These are phyloP conservation scores for Cantharis rufa DNA, from an alignment of 2,888 invertebrate species.

Conservation along the genomic window DNA sequence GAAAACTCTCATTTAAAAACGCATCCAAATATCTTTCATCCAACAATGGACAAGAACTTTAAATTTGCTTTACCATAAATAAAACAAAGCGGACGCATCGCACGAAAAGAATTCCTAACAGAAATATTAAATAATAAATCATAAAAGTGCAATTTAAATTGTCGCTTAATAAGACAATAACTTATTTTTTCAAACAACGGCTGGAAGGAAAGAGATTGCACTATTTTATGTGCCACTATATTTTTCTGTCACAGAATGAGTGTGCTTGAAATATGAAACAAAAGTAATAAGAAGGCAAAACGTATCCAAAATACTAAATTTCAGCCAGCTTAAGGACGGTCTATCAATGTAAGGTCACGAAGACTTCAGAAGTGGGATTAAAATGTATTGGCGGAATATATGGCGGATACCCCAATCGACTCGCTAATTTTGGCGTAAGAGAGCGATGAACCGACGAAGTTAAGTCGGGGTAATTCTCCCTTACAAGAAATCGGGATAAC, in stretches of 20 bases:
- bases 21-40: background rate
- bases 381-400: background rate
- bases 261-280: constrained; percentile 17
- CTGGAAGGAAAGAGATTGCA: constrained; percentile 7
- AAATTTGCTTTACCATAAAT: background rate
- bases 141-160: constrained; percentile 13
- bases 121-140: constrained; percentile 19
- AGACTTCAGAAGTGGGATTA: background rate
- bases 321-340: background rate
- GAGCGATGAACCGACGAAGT: background rate
- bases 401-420: background rate
- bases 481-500: constrained; percentile 7
- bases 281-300: background rate
- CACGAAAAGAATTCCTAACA: background rate
- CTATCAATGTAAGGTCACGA: background rate
- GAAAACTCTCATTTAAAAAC: constrained; percentile 10
- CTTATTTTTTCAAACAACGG: constrained; percentile 4
- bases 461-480: background rate
- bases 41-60: background rate
- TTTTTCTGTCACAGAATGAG: constrained; percentile 14
- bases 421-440: background rate
- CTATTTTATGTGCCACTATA: constrained; percentile 5
- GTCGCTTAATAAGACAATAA: constrained; percentile 16
- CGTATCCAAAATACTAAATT: background rate
- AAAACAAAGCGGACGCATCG: background rate